Evolutionary conservation across 2,888 invertebrate species (phyloP), one percentile per base, ranked within the genome.

Genomic region (Cecidostiba fungosa): DNA sequence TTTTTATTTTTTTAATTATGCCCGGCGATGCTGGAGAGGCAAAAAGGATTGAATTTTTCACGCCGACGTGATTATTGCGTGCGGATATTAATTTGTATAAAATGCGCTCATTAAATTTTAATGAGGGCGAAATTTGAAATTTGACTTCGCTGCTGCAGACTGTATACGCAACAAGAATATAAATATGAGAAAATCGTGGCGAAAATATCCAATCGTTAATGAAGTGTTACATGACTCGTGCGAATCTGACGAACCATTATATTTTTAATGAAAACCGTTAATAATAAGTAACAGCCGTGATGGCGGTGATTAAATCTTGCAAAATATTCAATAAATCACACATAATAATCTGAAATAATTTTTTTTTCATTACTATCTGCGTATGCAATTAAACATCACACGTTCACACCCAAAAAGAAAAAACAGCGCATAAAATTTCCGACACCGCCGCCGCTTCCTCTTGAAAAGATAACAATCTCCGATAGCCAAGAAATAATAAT

Each of bases 401-500:
- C 43, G 43, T 43, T 12, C 43, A 43, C 43, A 2, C 10, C 43
- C 43, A 10, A 1, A 10, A 43, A 12, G 12, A 1, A 43, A 12
- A 10, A 43, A 12, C 10, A 43, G n/a, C n/a, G n/a, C n/a, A n/a
- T n/a, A n/a, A n/a, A n/a, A n/a, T n/a, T n/a, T n/a, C n/a, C n/a
- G n/a, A n/a, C n/a, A n/a, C n/a, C n/a, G n/a, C n/a, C n/a, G n/a
- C n/a, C 43, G 43, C 43, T 43, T 43, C 43, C 43, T 43, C 50
- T 19, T 19, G 19, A 19, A 19, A 5, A 19, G 50, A 50, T 50
- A 50, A 50, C 50, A 19, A 19, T 50, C 50, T 19, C 50, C 74
- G 81, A 54, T 47, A 62, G 16, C 50, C 69, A 43, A 26, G 69
- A 73, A 29, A 73, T 47, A 43, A 59, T 59, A 29, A 73, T 47